phyloP scores from a whole-genome alignment of 2,797 vertebrate genomes.

The Xiphorhynchus erythropygius region DNA sequence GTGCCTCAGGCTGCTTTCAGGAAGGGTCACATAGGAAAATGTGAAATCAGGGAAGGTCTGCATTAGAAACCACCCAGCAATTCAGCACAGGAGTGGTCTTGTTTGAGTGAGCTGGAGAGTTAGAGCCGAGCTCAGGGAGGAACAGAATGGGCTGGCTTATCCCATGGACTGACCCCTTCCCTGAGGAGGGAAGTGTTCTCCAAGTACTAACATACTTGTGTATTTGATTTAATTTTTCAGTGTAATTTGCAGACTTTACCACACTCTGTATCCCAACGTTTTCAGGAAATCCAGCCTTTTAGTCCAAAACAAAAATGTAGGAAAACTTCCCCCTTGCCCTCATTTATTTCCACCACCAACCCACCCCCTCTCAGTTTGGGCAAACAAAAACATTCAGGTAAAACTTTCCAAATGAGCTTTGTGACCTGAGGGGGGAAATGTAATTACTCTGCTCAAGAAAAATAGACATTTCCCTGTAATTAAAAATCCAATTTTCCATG shows the following conservation, averaged over 20 bases:
- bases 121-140: background rate
- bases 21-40: background rate
- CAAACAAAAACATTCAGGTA: slow-evolving; percentile 2
- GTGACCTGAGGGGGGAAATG: background rate
- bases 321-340: background rate
- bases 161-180: background rate
- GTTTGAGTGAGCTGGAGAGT: background rate
- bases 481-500: slow-evolving; percentile 10
- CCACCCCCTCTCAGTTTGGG: background rate
- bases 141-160: background rate
- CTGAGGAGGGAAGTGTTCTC: background rate
- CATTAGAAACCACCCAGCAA: background rate
- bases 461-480: slow-evolving; percentile 26
- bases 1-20: background rate
- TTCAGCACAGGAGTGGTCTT: background rate
- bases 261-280: background rate
- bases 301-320: background rate
- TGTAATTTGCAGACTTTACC: background rate
- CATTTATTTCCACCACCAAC: background rate
- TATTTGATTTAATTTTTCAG: background rate
- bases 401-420: slow-evolving; percentile 1
- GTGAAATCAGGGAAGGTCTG: background rate
- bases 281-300: background rate
- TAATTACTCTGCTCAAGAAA: background rate
- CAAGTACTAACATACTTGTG: background rate